Percentiles rank a stretch among this genome's conserved stretches.
Conservation (phyloP, 1,140 invertebrate species). For the Leptinotarsa undecemlineata region DNA sequence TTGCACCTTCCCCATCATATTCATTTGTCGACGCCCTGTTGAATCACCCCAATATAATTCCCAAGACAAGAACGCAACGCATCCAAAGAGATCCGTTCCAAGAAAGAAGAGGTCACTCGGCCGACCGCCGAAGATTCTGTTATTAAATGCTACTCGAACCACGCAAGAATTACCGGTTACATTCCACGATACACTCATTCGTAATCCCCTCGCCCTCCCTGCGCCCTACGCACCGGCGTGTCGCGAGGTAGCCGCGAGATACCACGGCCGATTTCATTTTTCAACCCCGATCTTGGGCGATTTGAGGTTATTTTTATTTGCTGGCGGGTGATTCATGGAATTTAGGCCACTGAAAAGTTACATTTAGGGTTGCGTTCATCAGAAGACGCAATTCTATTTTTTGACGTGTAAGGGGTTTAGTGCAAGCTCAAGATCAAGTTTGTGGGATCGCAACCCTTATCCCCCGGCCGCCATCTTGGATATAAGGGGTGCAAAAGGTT, state of each 20-base stretch:
- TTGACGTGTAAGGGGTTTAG: too few relatives aligned
- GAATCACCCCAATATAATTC: too few relatives aligned
- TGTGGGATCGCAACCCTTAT: too few relatives aligned
- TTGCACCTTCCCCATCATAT: too few relatives aligned
- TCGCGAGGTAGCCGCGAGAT: not conserved
- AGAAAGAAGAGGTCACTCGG: slow-evolving; percentile 7
- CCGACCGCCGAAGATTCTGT: not conserved
- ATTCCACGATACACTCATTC: not conserved
- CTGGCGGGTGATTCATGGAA: not conserved
- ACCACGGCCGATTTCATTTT: not conserved
- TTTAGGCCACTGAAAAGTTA: not conserved
- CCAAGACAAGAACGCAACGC: too few relatives aligned
- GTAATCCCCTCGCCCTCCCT: not conserved
- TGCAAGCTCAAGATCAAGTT: too few relatives aligned
- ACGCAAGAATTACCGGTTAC: slow-evolving; percentile 5
- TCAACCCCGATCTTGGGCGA: not conserved
- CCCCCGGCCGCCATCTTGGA: too few relatives aligned
- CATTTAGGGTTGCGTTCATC: too few relatives aligned
- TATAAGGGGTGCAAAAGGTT: too few relatives aligned
- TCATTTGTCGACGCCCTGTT: too few relatives aligned
- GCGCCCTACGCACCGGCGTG: not conserved
- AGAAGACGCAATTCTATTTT: too few relatives aligned
- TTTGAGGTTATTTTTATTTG: not conserved
- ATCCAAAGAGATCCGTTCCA: not conserved
- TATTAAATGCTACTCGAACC: not conserved